These are phyloP conservation scores for Cheilosia variabilis DNA, from an alignment of 2,888 invertebrate species.

Conservation along the genomic window DNA sequence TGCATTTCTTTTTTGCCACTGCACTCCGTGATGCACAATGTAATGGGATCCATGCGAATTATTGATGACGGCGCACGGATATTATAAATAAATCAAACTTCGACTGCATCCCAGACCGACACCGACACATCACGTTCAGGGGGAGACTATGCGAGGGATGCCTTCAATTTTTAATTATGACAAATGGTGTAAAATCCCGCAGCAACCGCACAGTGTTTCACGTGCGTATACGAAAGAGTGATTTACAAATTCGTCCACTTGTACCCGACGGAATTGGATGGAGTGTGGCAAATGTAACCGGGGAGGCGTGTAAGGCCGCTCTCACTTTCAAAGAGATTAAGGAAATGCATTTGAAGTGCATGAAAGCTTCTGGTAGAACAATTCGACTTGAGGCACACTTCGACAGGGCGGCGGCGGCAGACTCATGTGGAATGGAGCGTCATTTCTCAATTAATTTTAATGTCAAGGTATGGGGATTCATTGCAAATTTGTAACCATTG, in stretches of 20 bases:
- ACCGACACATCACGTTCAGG: neutral
- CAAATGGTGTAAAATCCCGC: slow-evolving; percentile 54
- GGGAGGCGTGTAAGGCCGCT: neutral
- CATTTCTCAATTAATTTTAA: no score
- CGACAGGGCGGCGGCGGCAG: no score
- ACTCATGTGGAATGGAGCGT: no score
- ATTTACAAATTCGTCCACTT: slow-evolving; percentile 60
- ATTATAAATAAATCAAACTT: slow-evolving; percentile 69
- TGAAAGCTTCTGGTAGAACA: neutral
- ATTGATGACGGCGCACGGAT: slow-evolving; percentile 50
- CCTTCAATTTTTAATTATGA: slow-evolving; percentile 72
- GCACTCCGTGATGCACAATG: slow-evolving; percentile 12
- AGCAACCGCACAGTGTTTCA: neutral
- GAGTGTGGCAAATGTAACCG: neutral
- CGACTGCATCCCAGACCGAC: slow-evolving; percentile 23
- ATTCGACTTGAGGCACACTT: no score
- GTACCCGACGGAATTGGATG: slow-evolving; percentile 52
- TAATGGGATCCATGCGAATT: slow-evolving; percentile 56
- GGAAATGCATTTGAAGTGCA: slow-evolving; percentile 1
- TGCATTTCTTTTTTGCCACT: slow-evolving; percentile 44
- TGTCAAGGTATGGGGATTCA: no score
- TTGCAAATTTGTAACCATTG: no score
- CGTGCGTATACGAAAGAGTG: slow-evolving; percentile 26
- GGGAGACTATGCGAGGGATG: slow-evolving; percentile 28
- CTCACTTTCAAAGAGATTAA: slow-evolving; percentile 21